Base-by-base conservation (phyloP, 2,888 invertebrate species). In the Lutraria lutraria region DNA sequence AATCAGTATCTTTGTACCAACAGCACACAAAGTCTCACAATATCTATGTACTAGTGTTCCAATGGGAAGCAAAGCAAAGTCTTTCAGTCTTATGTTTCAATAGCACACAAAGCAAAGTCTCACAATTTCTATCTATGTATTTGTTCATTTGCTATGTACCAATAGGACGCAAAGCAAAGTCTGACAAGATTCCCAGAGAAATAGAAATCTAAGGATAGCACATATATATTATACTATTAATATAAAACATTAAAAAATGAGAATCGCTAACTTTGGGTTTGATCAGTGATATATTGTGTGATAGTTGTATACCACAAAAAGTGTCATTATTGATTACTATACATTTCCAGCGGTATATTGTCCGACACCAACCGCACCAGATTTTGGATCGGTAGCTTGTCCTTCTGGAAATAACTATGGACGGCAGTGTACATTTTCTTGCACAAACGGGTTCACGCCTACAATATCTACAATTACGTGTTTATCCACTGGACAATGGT, bases 341-440 rank as follows among this genome's bases (percentile, higher is more conserved):
- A 53, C 21, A 21, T 79, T 63, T 83, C 21, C 63, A 83, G 83
- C 63, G 12, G 63, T 63, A 19, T 12, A 4, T 31, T 83, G 83
- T 63, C 21, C 60, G 19, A 34, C 21, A 34, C 83, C 63, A 12
- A n/a, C 43, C 12, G 13, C 21, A 29, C 60, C 83, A 43, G 13
- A 6, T 0, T 19, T 21, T 83, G 83, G 83, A 29, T n/a, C 12
- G 8, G 34, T 83, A n/a, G n/a, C 19, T 63, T 83, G 83, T 68
- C 60, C 83, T 21, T 13, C 15, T n/a, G 83, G 83, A n/a, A 63
- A 29, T 1, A 63, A 34, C n/a, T 68, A 83, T 43, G 83, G 83
- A 31, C 63, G 31, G 19, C 12, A 56, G 8, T 83, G 83, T 63
- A 34, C 34, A 19, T 68, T 60, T 52, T 29, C 34, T 29, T 83